Base-by-base conservation (phyloP, 2,888 invertebrate genomes). In the Folsomia manolachei region DNA sequence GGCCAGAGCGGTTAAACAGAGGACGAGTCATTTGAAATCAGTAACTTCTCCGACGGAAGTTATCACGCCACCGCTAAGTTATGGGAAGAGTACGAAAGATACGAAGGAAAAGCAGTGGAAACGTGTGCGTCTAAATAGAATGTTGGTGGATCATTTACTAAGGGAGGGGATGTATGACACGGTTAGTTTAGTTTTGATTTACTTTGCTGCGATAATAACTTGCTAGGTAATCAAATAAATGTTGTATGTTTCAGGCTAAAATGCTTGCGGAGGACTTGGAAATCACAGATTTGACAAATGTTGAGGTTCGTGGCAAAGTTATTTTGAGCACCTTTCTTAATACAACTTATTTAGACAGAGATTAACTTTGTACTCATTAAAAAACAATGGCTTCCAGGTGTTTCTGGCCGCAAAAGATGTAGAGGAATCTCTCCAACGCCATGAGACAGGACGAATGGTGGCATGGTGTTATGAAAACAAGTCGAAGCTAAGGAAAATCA, bases 381-480 rank as follows among this genome's bases (percentile, higher is more conserved):
- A 23, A 9, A 7, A 7, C 63, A 9, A 21, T 63, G 7, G 63
- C n/a, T 63, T 63, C 9, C 27, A 80, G 80, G 82, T 87, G 71
- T 87, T 87, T 80, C 82, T 86, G 78, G 84, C 85, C 1, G 86
- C 86, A 2, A 85, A 85, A 79, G 85, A 86, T 76, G 85, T 97
- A 7, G 97, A 97, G 83, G 90, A 90, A 75, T 94, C 95, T 76
- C 84, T 98, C 71, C 86, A 88, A 1, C 88, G 88, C 73, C 90
- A 89, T 71, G 94, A 96, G 84, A 96, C 96, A 0, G 87, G 88
- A 1, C 92, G 94, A 83, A 96, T 96, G 83, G 88, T 97, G 73
- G 88, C 91, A 75, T 97, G 97, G 97, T 97, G 97, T 85, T 92
- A 94, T 82, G 97, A 97, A 83, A 97, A 97, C 86, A 92, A 94